Base-by-base conservation (phyloP, 2,113 vertebrate genomes). In the Ictidomys tridecemlineatus region DNA sequence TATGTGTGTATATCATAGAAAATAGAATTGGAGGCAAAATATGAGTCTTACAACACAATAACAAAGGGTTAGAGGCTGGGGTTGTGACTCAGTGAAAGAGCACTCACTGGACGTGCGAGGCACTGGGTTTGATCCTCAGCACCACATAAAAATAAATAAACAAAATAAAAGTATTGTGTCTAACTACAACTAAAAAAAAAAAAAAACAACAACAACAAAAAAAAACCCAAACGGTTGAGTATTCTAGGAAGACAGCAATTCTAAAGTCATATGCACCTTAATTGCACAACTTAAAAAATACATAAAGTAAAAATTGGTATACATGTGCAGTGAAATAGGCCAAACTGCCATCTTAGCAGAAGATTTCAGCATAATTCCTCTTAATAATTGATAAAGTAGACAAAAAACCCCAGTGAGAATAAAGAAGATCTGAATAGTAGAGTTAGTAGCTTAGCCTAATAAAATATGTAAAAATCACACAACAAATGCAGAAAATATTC, bases 241-340 rank as follows among this genome's bases (percentile, higher is more conserved):
- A 74, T 76, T 85, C 39, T 18, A 85, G 39, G 14, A 94, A 96
- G 51, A 94, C 48, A 82, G 65, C 20, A 78, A 92, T 76, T 92
- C 56, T 92, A 82, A 82, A 85, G 61, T 69, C 53, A 80, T 58
- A 70, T 42, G n/a, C 8, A 76, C 45, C 18, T 69, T 61, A 61
- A 63, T 4, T 82, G 69, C 37, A 63, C 2, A 53, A 53, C 34
- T 89, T 89, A 92, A 37, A 89, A 63, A 92, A 48, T 26, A 85
- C 4, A 70, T 12, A 83, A 87, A 95, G 83, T 34, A 78, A 70
- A 85, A 77, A 67, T 1, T 53, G 63, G 37, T 37, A 2, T 78
- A 53, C 37, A 34, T 58, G 12, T 39, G 37, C 72, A 26, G 63
- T 58, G 0, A 92, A 79, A 85, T 6, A 77, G 61, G 39, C 34